Base-by-base conservation (phyloP, 2,113 vertebrate species). In the Mormyrus lacerda region DNA sequence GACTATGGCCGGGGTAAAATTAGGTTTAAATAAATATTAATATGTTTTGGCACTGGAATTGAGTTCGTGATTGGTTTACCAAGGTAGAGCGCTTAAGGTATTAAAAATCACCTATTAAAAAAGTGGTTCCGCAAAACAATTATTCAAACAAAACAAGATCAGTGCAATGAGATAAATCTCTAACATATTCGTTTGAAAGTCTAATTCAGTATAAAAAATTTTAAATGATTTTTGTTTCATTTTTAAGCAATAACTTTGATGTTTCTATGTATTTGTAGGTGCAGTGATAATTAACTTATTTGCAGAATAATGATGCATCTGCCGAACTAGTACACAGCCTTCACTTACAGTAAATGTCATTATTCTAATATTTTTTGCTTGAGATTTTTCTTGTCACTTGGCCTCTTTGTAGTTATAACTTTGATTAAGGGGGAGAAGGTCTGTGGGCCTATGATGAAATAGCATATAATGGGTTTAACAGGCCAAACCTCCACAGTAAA, bases 381-480 rank as follows among this genome's bases (percentile, higher is more conserved):
- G 17, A 42, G 31, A 79, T 42, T 79, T 79, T 19, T 42, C 4
- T 19, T 17, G 39, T n/a, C 51, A 42, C 31, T 86, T 42, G 17
- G 82, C 47, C 47, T 53, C 35, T 55, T 19, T 55, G 86, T 39
- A 55, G 35, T 87, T 55, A 61, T 58, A 44, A 58, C 27, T 58
- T 42, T 61, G 86, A 87, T 35, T 61, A 42, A 87, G 61, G 55
- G 4, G 51, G 21, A 61, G 8, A 21, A 10, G n/a, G 21, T n/a
- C 55, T 39, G 51, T 17, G 39, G 51, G 9, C 86, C 35, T 87
- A 13, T 42, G 31, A 47, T 42, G 19, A 35, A 58, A 58, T 35
- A 61, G 31, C 86, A 44, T 9, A 61, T 87, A 87, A 87, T 58
- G 10, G 50, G 86, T n/a, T n/a, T 87, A 87, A 42, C 86, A 87